Conservation (phyloP, 1,140 invertebrate species). For the Macrobrachium rosenbergii region DNA sequence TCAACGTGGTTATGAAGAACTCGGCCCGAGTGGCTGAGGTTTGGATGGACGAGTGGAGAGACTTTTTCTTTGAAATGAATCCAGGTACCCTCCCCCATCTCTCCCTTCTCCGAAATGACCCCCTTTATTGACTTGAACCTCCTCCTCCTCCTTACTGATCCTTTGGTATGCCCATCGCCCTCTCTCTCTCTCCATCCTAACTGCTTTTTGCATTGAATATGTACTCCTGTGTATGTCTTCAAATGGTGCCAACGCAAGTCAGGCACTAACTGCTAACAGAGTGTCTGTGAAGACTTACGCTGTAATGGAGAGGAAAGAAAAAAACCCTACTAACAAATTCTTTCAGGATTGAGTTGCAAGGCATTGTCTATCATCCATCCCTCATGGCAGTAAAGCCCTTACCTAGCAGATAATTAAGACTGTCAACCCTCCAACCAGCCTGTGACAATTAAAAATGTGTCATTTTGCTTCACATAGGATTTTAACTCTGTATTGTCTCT, state of each 20-base stretch:
- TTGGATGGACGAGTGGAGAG: conserved; percentile 73
- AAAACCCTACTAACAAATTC: conserved; percentile 28
- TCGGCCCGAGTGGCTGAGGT: conserved; percentile 71
- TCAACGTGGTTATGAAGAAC: conserved; percentile 74
- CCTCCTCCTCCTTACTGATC: conserved; percentile 1
- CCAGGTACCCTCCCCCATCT: conserved; percentile 68
- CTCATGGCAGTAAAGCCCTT: background rate
- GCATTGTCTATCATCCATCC: background rate
- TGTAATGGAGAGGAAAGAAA: conserved; percentile 27
- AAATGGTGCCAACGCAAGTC: no score
- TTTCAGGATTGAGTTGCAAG: conserved; percentile 31
- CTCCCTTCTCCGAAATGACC: background rate
- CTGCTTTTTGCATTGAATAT: background rate
- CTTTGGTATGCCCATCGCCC: conserved; percentile 3
- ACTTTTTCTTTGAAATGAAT: conserved; percentile 72
- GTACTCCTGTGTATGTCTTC: no score
- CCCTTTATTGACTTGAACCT: background rate
- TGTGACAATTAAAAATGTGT: no score
- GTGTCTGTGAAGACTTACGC: conserved; percentile 28
- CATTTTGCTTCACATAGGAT: no score
- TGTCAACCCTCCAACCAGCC: no score
- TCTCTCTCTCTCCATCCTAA: conserved; percentile 18
- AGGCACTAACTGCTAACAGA: no score
- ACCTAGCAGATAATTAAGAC: no score
- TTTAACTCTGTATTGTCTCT: background rate